phyloP scores from a whole-genome alignment of 2,113 vertebrate species.

The Turdus rufiventris region DNA sequence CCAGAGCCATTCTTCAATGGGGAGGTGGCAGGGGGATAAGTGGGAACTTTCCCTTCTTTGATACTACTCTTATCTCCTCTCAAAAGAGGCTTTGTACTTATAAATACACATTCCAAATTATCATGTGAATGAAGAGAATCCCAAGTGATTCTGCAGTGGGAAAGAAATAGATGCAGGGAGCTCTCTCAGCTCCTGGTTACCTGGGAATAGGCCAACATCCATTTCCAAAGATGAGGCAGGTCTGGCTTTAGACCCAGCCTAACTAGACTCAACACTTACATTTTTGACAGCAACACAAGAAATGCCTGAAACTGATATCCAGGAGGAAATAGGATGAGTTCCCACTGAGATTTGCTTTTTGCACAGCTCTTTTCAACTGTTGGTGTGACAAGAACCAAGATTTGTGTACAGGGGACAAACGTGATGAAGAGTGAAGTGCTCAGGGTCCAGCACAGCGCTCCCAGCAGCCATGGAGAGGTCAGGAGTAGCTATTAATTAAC shows the following conservation, averaged over 20 bases:
- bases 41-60: not conserved
- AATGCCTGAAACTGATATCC: not conserved
- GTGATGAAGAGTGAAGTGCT: accelerated
- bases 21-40: not conserved
- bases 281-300: not conserved
- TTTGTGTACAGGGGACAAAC: not conserved
- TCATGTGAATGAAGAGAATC: not conserved
- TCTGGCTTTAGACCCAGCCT: not conserved
- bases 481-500: not conserved
- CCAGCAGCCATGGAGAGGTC: not conserved
- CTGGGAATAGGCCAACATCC: not conserved
- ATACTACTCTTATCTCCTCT: not conserved
- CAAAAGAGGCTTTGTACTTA: slow-evolving; percentile 5
- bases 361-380: not conserved
- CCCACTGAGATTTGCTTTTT: not conserved
- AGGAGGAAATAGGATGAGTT: not conserved
- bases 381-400: not conserved
- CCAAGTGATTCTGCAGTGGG: not conserved
- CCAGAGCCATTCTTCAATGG: not conserved
- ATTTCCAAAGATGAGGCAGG: not conserved
- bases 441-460: not conserved
- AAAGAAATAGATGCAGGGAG: not conserved
- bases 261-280: not conserved
- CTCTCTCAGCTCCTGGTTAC: not conserved
- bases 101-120: slow-evolving; percentile 11